Percentiles rank a stretch among this genome's conserved stretches.
These are phyloP conservation scores for Sebastes iracundus DNA, from an alignment of 2,797 vertebrate genomes.

Conservation along the genomic window DNA sequence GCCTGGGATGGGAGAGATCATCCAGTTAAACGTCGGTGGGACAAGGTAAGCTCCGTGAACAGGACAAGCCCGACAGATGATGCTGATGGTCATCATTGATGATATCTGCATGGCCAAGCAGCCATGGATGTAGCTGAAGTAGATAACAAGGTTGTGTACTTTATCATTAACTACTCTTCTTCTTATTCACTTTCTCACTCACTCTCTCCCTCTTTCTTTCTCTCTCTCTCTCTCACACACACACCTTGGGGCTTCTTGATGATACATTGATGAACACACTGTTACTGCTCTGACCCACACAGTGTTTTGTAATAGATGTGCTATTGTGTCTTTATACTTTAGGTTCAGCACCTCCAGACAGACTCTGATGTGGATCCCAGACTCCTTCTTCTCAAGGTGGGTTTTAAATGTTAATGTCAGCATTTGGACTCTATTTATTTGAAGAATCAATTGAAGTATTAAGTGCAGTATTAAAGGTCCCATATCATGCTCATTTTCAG, in stretches of 20 bases:
- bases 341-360: slow-evolving; percentile 99
- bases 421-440: neutral
- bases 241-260: neutral
- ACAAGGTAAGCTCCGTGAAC: slow-evolving; percentile 84
- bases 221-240: neutral
- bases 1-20: slow-evolving; percentile 91
- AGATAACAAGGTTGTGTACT: slow-evolving; percentile 1
- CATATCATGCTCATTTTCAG: too few species aligned
- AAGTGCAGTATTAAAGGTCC: too few species aligned
- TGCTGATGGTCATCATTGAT: slow-evolving; percentile 4
- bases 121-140: slow-evolving; percentile 14
- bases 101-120: neutral
- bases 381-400: slow-evolving; percentile 99
- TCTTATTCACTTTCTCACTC: neutral
- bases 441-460: too few species aligned
- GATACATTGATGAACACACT: neutral
- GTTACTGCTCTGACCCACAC: neutral
- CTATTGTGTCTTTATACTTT: slow-evolving; percentile 33
- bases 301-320: slow-evolving; percentile 2
- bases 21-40: slow-evolving; percentile 96
- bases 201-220: too few species aligned
- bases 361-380: slow-evolving; percentile 98
- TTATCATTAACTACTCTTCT: neutral
- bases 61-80: neutral
- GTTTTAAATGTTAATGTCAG: slow-evolving; percentile 27